Conservation (phyloP, 2,888 invertebrate genomes). For the Acleris literana region DNA sequence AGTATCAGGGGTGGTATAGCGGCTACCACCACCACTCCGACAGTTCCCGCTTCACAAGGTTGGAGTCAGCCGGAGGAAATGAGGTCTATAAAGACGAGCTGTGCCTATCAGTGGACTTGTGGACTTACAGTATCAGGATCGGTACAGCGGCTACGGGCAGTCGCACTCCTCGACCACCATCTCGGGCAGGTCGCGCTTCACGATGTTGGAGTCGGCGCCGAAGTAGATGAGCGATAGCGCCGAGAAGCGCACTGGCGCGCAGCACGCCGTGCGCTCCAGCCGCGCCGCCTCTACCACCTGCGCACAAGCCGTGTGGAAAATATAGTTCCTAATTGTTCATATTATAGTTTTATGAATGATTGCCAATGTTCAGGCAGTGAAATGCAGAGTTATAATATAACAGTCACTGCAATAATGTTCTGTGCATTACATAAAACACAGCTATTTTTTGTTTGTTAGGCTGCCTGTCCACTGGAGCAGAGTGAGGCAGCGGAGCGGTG, state of each 20-base stretch:
- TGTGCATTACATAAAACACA: too few relatives aligned
- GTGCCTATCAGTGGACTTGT: background rate
- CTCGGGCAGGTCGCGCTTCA: slow-evolving; percentile 96
- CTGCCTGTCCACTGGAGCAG: too few relatives aligned
- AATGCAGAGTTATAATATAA: too few relatives aligned
- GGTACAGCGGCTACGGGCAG: slow-evolving; percentile 87
- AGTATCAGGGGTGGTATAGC: slow-evolving; percentile 33
- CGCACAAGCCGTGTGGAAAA: background rate
- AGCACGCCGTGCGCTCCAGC: slow-evolving; percentile 95
- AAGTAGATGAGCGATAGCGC: slow-evolving; percentile 96
- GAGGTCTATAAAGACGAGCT: slow-evolving; percentile 56
- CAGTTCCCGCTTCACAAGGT: slow-evolving; percentile 95
- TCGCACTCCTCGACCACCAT: slow-evolving; percentile 98
- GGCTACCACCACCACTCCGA: slow-evolving; percentile 91
- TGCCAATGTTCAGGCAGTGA: too few relatives aligned
- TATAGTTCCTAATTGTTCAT: background rate
- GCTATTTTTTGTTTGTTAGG: too few relatives aligned
- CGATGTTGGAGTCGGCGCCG: slow-evolving; percentile 94
- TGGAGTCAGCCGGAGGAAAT: slow-evolving; percentile 96
- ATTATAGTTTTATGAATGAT: too few relatives aligned
- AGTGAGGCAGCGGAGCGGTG: too few relatives aligned
- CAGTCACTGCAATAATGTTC: too few relatives aligned
- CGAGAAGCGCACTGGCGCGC: slow-evolving; percentile 95
- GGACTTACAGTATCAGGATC: slow-evolving; percentile 25
- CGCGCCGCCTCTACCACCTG: slow-evolving; percentile 95